Evolutionary conservation across 1,140 invertebrate genomes (phyloP), one percentile per base, ranked within the genome.

Genomic region (Eriocheir sinensis): DNA sequence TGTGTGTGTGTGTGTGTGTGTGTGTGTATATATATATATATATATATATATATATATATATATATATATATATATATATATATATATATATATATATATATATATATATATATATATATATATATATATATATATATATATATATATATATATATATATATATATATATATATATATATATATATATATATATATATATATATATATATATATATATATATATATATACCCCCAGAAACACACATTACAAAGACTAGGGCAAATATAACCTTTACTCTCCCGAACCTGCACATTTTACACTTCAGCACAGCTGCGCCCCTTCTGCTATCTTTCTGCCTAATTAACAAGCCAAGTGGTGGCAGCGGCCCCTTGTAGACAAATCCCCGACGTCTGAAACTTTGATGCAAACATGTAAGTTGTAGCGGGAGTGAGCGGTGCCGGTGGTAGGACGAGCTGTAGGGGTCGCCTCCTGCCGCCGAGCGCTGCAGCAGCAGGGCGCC

Each of bases 141-240:
- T 83, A 38, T 34, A 83, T 83, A 83, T 83, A 89, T 89, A 89
- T 89, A 89, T 89, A 89, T 89, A 89, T 89, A 89, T 89, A 89
- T 89, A 89, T 89, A 44, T 89, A 89, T 89, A 89, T 44, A 89
- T 89, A 89, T 36, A 89, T 89, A 89, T 44, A 40, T 89, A 89
- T 89, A 89, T 89, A 40, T 89, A 44, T 89, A 89, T 89, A 89
- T 89, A 89, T 89, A 44, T 89, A 44, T 36, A 36, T 40, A 89
- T 89, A 44, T 89, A 40, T 89, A 40, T 89, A 89, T 89, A 44
- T 89, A 89, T 89, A 44, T 41, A 89, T 48, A 44, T 89, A 89
- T 88, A 40, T 36, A 8, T 15, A 40, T 88, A 88, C 36, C 3
- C 36, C 4, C 36, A 88, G n/a, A 88, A 34, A 88, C 6, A 9